These are phyloP conservation scores for Apamea crenata DNA, from an alignment of 2,888 invertebrate species.

Conservation along the genomic window DNA sequence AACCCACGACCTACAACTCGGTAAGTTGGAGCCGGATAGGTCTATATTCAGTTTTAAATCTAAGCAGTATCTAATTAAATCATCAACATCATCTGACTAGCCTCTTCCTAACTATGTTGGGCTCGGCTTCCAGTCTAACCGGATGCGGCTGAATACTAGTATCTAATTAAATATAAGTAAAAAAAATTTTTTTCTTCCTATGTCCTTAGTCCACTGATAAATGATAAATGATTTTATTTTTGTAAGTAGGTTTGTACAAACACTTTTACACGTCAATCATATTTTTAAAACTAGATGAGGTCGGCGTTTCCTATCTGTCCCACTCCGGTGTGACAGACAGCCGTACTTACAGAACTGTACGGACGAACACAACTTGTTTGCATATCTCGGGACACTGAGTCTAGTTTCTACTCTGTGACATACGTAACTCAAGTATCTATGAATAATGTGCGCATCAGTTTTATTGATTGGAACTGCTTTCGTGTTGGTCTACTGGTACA, in stretches of 20 bases:
- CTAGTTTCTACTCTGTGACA: conserved; percentile 60
- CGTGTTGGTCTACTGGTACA: not conserved
- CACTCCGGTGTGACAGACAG: conserved; percentile 50
- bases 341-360: conserved; percentile 62
- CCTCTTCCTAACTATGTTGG: too few relatives aligned
- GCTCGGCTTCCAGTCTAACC: too few relatives aligned
- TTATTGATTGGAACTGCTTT: conserved; percentile 43
- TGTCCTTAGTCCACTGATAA: not conserved
- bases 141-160: not conserved
- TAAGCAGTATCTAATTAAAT: not conserved
- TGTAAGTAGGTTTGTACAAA: too few relatives aligned
- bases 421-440: conserved; percentile 37
- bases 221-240: too few relatives aligned
- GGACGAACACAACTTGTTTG: conserved; percentile 70
- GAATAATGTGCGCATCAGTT: conserved; percentile 22
- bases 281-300: too few relatives aligned
- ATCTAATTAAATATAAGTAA: not conserved
- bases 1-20: too few relatives aligned
- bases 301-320: too few relatives aligned
- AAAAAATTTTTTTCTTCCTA: not conserved
- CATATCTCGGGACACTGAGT: conserved; percentile 63
- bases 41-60: too few relatives aligned
- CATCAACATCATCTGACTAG: too few relatives aligned
- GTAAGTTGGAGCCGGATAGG: too few relatives aligned
- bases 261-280: too few relatives aligned